Conservation (phyloP, 1,140 invertebrate species). For the Calliphora vicina region DNA sequence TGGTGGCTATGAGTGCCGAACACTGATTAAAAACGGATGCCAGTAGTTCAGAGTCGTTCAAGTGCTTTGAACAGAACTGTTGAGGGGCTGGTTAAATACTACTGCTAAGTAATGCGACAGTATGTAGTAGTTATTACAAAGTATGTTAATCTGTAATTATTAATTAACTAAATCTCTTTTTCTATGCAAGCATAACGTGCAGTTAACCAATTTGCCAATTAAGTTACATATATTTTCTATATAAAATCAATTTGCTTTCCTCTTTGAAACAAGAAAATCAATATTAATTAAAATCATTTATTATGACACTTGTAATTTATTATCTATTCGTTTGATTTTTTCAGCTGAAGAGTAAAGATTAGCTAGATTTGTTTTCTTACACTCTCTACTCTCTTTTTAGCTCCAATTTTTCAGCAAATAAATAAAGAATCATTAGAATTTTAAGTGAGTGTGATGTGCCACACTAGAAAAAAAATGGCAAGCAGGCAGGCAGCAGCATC, state of each 20-base stretch:
- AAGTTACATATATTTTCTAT: neutral
- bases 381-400: neutral
- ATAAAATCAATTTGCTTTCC: neutral
- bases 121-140: too few species aligned
- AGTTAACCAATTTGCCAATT: too few species aligned
- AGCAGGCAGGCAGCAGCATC: neutral
- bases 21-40: too few species aligned
- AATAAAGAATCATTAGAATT: neutral
- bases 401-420: neutral
- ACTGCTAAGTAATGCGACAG: too few species aligned
- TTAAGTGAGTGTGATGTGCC: conserved; percentile 8
- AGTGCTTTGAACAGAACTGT: too few species aligned
- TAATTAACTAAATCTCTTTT: too few species aligned
- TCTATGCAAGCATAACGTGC: too few species aligned
- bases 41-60: too few species aligned
- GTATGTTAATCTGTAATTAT: too few species aligned
- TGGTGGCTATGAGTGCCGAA: too few species aligned
- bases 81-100: too few species aligned
- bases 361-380: neutral
- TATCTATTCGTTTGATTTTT: neutral
- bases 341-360: neutral
- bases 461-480: neutral
- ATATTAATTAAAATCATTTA: conserved; percentile 33
- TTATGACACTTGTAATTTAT: conserved; percentile 34
- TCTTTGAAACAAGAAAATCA: conserved; percentile 17